Conservation (phyloP, 2,888 invertebrate genomes). For the Platerodrilus igneus region DNA sequence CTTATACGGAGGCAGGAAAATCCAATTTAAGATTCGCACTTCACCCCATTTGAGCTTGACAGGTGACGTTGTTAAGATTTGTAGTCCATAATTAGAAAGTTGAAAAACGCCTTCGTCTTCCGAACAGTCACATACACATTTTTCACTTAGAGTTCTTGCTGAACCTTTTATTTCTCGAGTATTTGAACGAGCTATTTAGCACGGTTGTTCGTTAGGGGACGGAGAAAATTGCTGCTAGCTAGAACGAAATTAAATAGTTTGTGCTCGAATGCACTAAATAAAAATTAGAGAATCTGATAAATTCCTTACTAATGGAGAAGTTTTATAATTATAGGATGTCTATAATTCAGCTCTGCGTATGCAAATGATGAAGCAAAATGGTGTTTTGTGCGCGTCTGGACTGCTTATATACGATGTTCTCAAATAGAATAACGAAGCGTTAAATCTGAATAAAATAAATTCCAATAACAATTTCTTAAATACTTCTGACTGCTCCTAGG, state of each 20-base stretch:
- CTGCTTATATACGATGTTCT: no score
- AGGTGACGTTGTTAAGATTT: slow-evolving; percentile 47
- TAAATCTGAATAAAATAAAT: no score
- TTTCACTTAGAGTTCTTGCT: slow-evolving; percentile 33
- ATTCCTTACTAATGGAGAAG: no score
- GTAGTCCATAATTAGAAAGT: slow-evolving; percentile 48
- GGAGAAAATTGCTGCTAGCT: slow-evolving; percentile 21
- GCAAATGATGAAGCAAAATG: no score
- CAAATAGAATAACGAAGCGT: no score
- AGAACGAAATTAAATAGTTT: slow-evolving; percentile 16
- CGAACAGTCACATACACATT: slow-evolving; percentile 41
- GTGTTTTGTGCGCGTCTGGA: no score
- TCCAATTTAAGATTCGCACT: slow-evolving; percentile 44
- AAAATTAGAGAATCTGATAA: no score
- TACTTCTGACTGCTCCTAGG: no score
- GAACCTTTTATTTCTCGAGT: slow-evolving; percentile 27
- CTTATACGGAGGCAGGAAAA: slow-evolving; percentile 36
- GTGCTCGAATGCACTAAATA: slow-evolving; percentile 14
- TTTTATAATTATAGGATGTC: no score
- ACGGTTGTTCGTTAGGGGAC: slow-evolving; percentile 13
- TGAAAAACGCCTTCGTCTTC: slow-evolving; percentile 42
- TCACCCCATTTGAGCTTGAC: slow-evolving; percentile 40
- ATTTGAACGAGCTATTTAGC: slow-evolving; percentile 24
- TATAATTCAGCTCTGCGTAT: no score
- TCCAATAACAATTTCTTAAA: no score